phyloP scores from a whole-genome alignment of 1,140 invertebrate species.

The Holotrichia oblita region DNA sequence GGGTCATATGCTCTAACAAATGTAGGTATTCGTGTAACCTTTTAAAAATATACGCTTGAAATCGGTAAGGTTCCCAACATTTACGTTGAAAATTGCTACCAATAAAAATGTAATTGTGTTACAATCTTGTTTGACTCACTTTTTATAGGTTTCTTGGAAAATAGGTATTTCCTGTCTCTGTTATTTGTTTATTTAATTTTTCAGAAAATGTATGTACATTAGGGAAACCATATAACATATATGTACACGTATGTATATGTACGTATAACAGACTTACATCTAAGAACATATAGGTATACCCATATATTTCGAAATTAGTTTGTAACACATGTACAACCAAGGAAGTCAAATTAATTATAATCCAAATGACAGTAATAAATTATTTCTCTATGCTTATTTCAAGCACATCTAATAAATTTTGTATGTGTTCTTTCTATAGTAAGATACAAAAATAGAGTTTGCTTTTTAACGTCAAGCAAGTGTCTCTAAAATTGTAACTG shows the following conservation, averaged over 20 bases:
- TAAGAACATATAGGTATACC: not conserved
- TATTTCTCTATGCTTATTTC: not conserved
- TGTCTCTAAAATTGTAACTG: conserved; percentile 1
- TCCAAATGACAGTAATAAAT: conserved; percentile 17
- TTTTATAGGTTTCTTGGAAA: not conserved
- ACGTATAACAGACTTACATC: no score
- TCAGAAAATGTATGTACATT: no score
- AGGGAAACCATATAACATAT: no score
- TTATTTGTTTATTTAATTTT: not conserved
- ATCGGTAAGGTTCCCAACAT: no score
- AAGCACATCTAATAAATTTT: conserved; percentile 3
- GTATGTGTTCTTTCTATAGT: not conserved
- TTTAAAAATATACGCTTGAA: not conserved
- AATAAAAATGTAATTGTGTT: no score
- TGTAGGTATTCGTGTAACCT: not conserved
- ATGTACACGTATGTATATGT: no score
- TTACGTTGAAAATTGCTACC: no score
- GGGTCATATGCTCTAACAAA: conserved; percentile 14
- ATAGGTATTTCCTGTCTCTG: not conserved
- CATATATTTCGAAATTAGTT: not conserved
- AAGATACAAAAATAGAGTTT: conserved; percentile 4
- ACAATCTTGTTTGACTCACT: no score
- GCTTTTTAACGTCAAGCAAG: conserved; percentile 2
- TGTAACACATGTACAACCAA: not conserved
- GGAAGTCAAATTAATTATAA: not conserved